Conservation (phyloP, 2,797 vertebrate genomes). For the Acrocephalus scirpaceus region DNA sequence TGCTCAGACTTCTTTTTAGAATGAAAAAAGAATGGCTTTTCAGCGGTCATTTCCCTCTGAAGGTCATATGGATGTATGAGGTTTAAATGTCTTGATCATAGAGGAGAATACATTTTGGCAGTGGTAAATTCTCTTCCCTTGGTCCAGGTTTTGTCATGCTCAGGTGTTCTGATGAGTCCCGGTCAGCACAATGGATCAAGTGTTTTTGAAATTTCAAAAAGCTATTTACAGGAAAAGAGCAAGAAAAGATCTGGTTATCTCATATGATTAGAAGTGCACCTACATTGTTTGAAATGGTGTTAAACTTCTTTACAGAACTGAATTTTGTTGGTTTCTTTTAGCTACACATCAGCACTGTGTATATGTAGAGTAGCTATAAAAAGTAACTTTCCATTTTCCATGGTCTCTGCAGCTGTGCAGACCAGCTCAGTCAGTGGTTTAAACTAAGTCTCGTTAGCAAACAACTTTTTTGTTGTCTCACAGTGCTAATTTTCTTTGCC, state of each 20-base stretch:
- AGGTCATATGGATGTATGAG: fast-evolving
- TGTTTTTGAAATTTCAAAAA: neutral
- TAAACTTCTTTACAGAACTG: neutral
- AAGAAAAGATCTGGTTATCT: neutral
- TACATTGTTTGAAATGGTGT: neutral
- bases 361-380: neutral
- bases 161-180: neutral
- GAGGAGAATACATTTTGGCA: neutral
- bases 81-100: neutral
- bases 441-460: neutral
- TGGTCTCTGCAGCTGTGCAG: neutral
- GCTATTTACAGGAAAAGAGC: neutral
- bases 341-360: fast-evolving
- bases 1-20: neutral
- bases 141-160: neutral
- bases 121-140: neutral
- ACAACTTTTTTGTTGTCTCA: neutral
- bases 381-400: neutral
- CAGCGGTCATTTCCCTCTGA: neutral
- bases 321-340: neutral
- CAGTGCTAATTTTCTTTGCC: neutral
- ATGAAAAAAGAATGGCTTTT: neutral
- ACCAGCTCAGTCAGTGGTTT: neutral
- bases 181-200: neutral
- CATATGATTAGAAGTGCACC: neutral